phyloP scores from a whole-genome alignment of 2,888 invertebrate species.

The Pristionchus maxplancki region DNA sequence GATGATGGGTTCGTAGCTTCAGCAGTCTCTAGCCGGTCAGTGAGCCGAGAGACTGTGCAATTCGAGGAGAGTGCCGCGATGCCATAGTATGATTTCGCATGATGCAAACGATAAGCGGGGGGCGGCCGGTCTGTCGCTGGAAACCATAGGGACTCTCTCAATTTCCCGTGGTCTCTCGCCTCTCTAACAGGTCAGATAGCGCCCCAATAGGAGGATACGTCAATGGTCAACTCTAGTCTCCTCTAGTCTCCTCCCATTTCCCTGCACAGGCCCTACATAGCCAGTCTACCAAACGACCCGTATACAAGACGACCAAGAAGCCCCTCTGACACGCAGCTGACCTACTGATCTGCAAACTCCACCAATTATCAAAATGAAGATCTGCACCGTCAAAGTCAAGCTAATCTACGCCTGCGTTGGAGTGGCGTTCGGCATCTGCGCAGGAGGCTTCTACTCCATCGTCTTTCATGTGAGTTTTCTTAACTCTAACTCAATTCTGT shows the following conservation, averaged over 20 bases:
- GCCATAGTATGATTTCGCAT: too few species aligned
- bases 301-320: too few species aligned
- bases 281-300: too few species aligned
- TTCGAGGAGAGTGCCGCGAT: not conserved
- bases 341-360: too few species aligned
- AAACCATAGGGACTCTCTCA: not conserved
- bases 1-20: conserved; percentile 1
- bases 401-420: conserved; percentile 68
- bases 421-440: conserved; percentile 71
- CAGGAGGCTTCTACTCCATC: conserved; percentile 68
- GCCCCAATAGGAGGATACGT: too few species aligned
- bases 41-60: not conserved
- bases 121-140: not conserved
- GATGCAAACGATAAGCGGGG: not conserved
- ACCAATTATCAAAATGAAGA: not conserved
- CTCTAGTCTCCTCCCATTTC: too few species aligned
- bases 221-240: not conserved
- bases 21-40: too few species aligned
- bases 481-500: not conserved
- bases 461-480: conserved; percentile 64
- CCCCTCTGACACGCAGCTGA: too few species aligned
- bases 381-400: conserved; percentile 58
- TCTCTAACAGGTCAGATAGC: not conserved
- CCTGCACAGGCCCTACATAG: not conserved
- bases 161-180: not conserved